Evolutionary conservation across 2,113 vertebrate genomes (phyloP), one percentile per base, ranked within the genome.

Genomic region (Ophiodon elongatus): DNA sequence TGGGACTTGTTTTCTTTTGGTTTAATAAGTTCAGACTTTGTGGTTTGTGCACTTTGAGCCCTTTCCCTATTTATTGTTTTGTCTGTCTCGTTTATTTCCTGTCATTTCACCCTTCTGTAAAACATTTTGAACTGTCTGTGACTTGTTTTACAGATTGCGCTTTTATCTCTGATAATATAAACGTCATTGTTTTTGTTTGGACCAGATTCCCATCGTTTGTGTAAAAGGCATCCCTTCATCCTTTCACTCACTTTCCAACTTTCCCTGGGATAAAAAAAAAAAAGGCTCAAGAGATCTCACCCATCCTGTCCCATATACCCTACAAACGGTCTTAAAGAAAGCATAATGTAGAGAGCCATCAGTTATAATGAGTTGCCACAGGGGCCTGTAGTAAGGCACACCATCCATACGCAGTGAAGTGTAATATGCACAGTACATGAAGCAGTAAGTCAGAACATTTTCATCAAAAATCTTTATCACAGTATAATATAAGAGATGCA

Each of bases 41-140:
- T 3, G 31, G 10, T 14, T 21, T 66, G 9, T 45, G 17, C 41
- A 60, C 6, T 21, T 63, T 56, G 1, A 67, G 19, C 6, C 1
- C 1, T n/a, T 68, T 29, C 23, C 45, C 41, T 23, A 29, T 35
- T 50, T 17, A 52, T 25, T 27, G 1, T 76, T 8, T 31, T 43
- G 25, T n/a, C 45, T 19, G 45, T 72, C 15, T 85, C 10, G 0
- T 67, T 79, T 27, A 47, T 57, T 67, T 76, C 54, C 75, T 43
- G 63, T 84, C 64, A 62, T 80, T 56, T 35, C 15, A 37, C 15
- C 14, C 8, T 17, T 17, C 35, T 71, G 37, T 7, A 31, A 41
- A 57, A 4, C n/a, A 4, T 4, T 54, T 41, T 43, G 13, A 3
- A 35, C 25, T 35, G 45, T 56, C 45, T 56, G 21, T 41, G 54